Evolutionary conservation across 2,888 invertebrate species (phyloP).

Genomic region (Gastracanthus pulcherrimus): DNA sequence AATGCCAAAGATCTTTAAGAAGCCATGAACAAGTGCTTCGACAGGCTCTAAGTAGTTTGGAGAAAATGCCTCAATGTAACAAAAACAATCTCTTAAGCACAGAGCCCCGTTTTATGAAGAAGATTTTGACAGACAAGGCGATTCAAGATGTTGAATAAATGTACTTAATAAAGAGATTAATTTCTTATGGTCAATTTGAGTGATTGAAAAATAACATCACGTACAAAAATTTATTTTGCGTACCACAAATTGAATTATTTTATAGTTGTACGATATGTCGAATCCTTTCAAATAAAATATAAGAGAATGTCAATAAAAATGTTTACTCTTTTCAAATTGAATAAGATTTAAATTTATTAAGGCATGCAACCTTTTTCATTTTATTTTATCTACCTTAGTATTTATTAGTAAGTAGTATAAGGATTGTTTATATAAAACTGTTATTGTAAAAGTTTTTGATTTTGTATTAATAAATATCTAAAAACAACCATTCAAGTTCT

Average conservation of each 20-base stretch:
- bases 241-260: slow-evolving; percentile 45
- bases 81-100: slow-evolving; percentile 40
- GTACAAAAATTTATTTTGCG: slow-evolving; percentile 55
- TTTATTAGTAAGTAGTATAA: no score
- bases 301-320: slow-evolving; percentile 50
- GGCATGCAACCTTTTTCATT: no score
- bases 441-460: no score
- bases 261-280: slow-evolving; percentile 45
- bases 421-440: no score
- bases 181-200: slow-evolving; percentile 44
- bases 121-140: slow-evolving; percentile 28
- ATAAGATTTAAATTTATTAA: slow-evolving; percentile 20
- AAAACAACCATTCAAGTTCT: no score
- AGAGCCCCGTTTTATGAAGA: slow-evolving; percentile 16
- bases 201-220: slow-evolving; percentile 16
- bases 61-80: slow-evolving; percentile 47
- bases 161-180: slow-evolving; percentile 56
- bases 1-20: slow-evolving; percentile 52
- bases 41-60: slow-evolving; percentile 48
- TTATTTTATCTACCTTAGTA: background rate
- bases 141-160: slow-evolving; percentile 50
- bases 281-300: slow-evolving; percentile 42
- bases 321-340: slow-evolving; percentile 47
- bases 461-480: no score
- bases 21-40: slow-evolving; percentile 32